Evolutionary conservation across 1,140 invertebrate genomes (phyloP).

Genomic region (Agrilus planipennis): DNA sequence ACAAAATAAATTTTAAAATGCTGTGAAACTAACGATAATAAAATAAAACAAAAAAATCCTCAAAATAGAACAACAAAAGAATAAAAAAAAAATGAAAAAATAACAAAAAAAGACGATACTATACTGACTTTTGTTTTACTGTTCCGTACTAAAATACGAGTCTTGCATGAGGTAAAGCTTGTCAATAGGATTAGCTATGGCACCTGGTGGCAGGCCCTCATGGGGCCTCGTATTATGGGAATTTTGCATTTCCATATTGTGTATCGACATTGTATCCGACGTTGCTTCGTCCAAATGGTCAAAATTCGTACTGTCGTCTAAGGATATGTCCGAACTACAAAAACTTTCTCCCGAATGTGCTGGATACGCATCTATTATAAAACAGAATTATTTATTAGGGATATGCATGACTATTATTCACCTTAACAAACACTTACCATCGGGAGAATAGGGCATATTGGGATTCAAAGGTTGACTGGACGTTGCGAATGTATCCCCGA

Average conservation of each 20-base stretch:
- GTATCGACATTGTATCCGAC: conserved; percentile 61
- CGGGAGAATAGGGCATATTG: conserved; percentile 77
- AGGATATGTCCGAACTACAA: conserved; percentile 77
- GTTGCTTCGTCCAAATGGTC: conserved; percentile 65
- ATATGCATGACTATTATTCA: neutral
- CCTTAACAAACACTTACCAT: conserved; percentile 50
- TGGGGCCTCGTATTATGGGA: conserved; percentile 40
- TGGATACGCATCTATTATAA: conserved; percentile 65
- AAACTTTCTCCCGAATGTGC: conserved; percentile 80
- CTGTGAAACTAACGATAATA: no score
- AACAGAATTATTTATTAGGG: conserved; percentile 17
- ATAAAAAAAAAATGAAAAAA: no score
- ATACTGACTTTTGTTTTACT: no score
- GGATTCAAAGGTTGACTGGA: conserved; percentile 71
- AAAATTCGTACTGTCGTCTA: conserved; percentile 70
- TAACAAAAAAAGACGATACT: no score
- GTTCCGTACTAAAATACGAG: conserved; percentile 75
- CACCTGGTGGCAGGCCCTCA: conserved; percentile 35
- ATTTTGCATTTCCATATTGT: conserved; percentile 50
- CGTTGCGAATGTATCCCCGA: conserved; percentile 47
- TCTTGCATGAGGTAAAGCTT: conserved; percentile 97
- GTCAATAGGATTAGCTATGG: conserved; percentile 79
- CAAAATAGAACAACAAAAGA: no score
- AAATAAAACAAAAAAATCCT: no score
- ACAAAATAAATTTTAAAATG: no score